Conservation (phyloP, 2,888 invertebrate genomes). For the Tipula confusa region DNA sequence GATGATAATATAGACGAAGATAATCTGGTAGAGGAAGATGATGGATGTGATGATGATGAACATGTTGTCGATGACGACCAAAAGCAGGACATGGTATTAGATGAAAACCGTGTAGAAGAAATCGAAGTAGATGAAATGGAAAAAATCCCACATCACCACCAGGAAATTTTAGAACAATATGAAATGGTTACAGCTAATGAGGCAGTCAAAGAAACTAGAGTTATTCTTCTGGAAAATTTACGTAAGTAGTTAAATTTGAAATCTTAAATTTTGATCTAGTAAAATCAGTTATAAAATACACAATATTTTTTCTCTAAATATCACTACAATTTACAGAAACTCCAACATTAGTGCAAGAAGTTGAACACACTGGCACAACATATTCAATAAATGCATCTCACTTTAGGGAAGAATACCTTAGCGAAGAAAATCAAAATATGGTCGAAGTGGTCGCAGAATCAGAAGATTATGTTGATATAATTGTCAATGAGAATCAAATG, state of each 20-base stretch:
- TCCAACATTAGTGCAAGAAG: background rate
- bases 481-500: background rate
- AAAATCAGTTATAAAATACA: background rate
- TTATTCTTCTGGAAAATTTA: background rate
- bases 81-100: background rate
- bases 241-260: background rate
- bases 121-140: background rate
- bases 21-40: conserved; percentile 35
- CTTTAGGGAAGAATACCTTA: conserved; percentile 34
- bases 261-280: background rate
- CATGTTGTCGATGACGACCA: conserved; percentile 39
- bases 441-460: conserved; percentile 35
- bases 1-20: conserved; percentile 39
- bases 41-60: conserved; percentile 36
- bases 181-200: background rate
- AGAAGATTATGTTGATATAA: conserved; percentile 31
- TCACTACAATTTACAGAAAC: background rate
- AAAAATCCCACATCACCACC: background rate
- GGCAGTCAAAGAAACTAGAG: background rate
- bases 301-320: no score
- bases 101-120: background rate
- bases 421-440: conserved; percentile 35
- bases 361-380: background rate
- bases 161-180: background rate
- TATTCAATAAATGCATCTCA: background rate